Percentiles rank a stretch among this genome's conserved stretches.
phyloP scores from a whole-genome alignment of 2,797 vertebrate genomes.

The Morus bassanus region DNA sequence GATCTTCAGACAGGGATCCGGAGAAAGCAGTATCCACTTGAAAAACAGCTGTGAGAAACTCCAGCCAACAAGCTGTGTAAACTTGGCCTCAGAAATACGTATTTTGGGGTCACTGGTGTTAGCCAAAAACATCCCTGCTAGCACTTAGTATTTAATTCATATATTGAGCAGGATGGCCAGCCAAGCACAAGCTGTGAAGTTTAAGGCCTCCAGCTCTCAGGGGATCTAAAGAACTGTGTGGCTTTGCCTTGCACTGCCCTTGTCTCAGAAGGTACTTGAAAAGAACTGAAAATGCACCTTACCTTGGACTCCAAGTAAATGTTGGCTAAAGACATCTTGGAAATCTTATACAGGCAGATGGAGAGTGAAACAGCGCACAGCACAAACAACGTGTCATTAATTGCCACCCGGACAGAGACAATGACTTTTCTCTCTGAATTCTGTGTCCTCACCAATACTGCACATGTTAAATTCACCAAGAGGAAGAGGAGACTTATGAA shows the following conservation, averaged over 20 bases:
- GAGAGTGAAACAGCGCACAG: conserved; percentile 92
- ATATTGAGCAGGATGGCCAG: neutral
- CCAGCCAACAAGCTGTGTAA: neutral
- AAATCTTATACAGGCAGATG: conserved; percentile 94
- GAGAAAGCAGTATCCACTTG: neutral
- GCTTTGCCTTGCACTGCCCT: neutral
- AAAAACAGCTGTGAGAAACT: neutral
- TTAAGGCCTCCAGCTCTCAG: neutral
- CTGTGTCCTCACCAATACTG: conserved; percentile 89
- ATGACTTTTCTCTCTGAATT: conserved; percentile 83
- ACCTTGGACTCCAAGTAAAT: conserved; percentile 98
- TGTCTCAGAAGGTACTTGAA: neutral
- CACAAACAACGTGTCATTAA: conserved; percentile 95
- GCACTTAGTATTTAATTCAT: neutral
- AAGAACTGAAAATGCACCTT: conserved; percentile 62
- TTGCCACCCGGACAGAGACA: conserved; percentile 90
- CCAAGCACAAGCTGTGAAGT: neutral
- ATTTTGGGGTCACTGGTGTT: neutral
- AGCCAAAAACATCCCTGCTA: neutral
- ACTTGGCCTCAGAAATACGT: neutral
- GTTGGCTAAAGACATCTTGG: conserved; percentile 97
- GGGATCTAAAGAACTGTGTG: neutral
- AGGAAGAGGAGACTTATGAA: conserved; percentile 90
- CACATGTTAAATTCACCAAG: conserved; percentile 91
- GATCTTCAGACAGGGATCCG: neutral